Conservation (phyloP, 2,113 vertebrate species). For the Lanius ludovicianus region DNA sequence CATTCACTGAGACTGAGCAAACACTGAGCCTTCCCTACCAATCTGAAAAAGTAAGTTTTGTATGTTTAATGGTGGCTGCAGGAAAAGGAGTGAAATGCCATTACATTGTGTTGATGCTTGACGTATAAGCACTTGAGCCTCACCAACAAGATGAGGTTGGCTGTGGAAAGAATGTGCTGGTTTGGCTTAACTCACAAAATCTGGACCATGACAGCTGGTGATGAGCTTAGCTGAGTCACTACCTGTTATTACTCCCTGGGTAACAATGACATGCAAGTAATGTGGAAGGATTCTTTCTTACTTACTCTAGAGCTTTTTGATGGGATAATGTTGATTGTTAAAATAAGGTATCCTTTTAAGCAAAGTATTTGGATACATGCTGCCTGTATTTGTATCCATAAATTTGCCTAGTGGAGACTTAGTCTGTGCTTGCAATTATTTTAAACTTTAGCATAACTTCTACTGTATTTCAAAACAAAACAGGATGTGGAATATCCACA, state of each 20-base stretch:
- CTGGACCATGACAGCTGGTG: not conserved
- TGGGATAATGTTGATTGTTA: not conserved
- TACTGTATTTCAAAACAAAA: not conserved
- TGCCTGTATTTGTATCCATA: not conserved
- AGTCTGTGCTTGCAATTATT: not conserved
- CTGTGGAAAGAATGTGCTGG: not conserved
- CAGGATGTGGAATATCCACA: not conserved
- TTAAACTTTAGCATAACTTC: not conserved
- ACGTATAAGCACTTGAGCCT: not conserved
- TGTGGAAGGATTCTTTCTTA: not conserved
- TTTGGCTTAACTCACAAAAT: not conserved
- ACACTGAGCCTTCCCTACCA: not conserved
- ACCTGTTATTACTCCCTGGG: not conserved
- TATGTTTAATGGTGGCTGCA: not conserved
- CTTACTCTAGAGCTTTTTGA: not conserved
- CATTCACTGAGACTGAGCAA: not conserved
- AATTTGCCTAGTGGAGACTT: not conserved
- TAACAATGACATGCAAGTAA: not conserved
- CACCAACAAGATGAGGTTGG: fast-evolving
- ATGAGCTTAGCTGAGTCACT: not conserved
- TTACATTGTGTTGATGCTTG: not conserved
- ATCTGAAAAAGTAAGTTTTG: not conserved
- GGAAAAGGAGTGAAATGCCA: not conserved
- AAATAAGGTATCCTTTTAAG: not conserved
- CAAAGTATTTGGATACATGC: not conserved